Evolutionary conservation across 2,888 invertebrate species (phyloP), one percentile per base, ranked within the genome.

Genomic region (Tortrix viridana): DNA sequence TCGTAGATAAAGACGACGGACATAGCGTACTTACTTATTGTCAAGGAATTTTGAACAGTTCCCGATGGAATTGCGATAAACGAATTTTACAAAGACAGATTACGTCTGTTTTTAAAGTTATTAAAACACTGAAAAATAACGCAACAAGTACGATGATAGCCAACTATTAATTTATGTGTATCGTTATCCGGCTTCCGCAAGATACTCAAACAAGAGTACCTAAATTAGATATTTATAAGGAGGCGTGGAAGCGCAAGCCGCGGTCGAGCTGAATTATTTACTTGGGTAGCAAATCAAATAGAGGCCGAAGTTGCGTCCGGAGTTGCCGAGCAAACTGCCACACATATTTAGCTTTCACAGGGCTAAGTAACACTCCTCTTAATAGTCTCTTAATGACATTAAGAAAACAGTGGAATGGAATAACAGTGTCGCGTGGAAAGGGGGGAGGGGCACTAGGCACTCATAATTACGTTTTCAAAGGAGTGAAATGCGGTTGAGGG

Each of bases 381-480:
- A 75, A 79, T 76, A 73, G 73, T 65, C 67, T 63, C 67, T 68
- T 80, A 80, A 84, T 79, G 69, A 72, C 69, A 78, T 81, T 81
- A 81, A 77, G 81, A 79, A 80, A 81, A 80, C 69, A 70, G 75
- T 70, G 71, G 73, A 76, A 78, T 72, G 12, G 32, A 32, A 32
- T 12, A 74, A 69, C 71, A 73, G 26, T 71, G 68, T 74, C 67
- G 69, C 66, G n/a, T n/a, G 67, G 67, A 62, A 72, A 77, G 74
- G 65, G 63, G 65, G 64, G 71, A 66, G 64, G 71, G n/a, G n/a
- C n/a, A n/a, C n/a, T n/a, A 69, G 32, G 70, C 73, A 70, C 71
- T 75, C 78, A 76, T 86, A 87, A 86, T 86, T 85, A 83, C 85
- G 82, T 87, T 89, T 87, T 80, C 80, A 80, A 81, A 80, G 77